phyloP scores from a whole-genome alignment of 1,140 invertebrate genomes.

The Pogonomyrmex barbatus region DNA sequence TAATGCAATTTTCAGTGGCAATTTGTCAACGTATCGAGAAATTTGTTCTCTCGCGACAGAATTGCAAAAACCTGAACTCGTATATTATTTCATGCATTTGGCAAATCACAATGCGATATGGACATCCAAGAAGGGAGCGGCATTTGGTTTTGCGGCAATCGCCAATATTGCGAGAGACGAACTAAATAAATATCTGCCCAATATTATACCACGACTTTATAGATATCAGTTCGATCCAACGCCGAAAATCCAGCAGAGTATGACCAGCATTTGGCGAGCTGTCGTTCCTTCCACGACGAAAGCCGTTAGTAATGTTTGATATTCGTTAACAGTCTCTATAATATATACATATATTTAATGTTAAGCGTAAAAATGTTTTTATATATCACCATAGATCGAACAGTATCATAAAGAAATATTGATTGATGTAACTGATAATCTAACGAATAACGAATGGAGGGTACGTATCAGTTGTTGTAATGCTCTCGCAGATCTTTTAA shows the following conservation, averaged over 20 bases:
- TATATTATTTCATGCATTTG: conserved; percentile 98
- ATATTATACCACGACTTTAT: conserved; percentile 96
- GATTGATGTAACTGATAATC: conserved; percentile 92
- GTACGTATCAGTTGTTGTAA: conserved; percentile 96
- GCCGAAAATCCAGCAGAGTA: conserved; percentile 95
- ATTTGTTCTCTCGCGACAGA: conserved; percentile 97
- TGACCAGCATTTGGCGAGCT: conserved; percentile 96
- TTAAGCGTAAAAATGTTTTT: conserved; percentile 37
- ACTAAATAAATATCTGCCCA: conserved; percentile 92
- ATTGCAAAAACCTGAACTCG: conserved; percentile 96
- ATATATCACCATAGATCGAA: conserved; percentile 88
- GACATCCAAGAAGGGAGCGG: conserved; percentile 97
- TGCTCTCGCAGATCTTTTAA: conserved; percentile 94
- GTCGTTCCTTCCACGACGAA: conserved; percentile 95
- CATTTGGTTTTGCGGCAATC: conserved; percentile 95
- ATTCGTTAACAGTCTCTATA: not conserved
- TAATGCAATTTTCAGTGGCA: conserved; percentile 87
- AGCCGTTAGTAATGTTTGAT: conserved; percentile 87
- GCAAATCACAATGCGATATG: conserved; percentile 97
- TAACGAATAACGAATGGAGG: conserved; percentile 94
- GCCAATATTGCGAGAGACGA: conserved; percentile 93
- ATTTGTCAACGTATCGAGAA: conserved; percentile 96
- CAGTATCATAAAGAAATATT: conserved; percentile 95
- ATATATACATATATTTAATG: not conserved
- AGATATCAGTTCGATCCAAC: conserved; percentile 96